Percentiles rank a stretch among this genome's conserved stretches.
phyloP scores from a whole-genome alignment of 2,797 vertebrate species.

The Caiman crocodilus region DNA sequence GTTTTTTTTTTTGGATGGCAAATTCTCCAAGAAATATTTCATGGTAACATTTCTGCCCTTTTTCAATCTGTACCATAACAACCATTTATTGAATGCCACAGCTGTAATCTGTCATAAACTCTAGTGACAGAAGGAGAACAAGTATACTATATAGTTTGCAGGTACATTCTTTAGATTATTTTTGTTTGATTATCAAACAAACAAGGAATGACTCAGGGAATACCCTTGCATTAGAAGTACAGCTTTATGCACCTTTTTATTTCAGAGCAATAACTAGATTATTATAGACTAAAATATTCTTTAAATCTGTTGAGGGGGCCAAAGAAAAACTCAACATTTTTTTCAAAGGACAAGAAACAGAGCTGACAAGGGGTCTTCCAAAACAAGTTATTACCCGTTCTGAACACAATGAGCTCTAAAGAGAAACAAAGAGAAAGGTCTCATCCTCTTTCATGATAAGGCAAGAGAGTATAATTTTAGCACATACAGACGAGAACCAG shows the following conservation, averaged over 20 bases:
- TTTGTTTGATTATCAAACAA: neutral
- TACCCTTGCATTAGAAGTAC: neutral
- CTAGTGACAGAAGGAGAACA: neutral
- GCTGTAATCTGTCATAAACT: neutral
- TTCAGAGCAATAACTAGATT: neutral
- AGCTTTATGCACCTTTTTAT: neutral
- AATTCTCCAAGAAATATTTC: neutral
- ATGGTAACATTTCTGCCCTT: neutral
- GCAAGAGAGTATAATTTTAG: neutral
- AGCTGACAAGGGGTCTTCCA: neutral
- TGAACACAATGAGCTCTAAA: neutral
- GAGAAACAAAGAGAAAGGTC: neutral
- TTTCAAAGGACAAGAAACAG: neutral
- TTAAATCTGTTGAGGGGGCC: neutral
- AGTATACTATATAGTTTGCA: neutral
- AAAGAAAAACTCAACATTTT: neutral
- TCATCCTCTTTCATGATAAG: neutral
- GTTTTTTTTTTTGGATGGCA: neutral
- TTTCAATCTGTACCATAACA: neutral
- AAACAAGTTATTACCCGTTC: neutral
- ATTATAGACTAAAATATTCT: neutral
- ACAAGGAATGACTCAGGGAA: neutral
- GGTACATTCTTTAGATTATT: neutral
- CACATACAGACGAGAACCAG: accelerated
- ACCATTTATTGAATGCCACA: neutral